Base-by-base conservation (phyloP, 1,140 invertebrate genomes). In the Leucophenga varia region DNA sequence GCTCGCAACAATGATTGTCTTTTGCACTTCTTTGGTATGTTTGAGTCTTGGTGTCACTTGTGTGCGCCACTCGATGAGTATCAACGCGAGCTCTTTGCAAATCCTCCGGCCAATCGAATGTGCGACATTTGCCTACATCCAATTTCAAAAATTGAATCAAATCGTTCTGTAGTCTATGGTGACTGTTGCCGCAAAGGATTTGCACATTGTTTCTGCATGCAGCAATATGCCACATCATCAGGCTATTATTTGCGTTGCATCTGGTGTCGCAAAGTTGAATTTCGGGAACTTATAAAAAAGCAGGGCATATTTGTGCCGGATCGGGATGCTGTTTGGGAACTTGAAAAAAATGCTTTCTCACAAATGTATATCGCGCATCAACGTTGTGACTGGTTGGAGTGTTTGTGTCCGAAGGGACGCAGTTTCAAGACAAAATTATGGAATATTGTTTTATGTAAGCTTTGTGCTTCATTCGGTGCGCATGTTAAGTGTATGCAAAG, bases 201-300 rank as follows among this genome's bases (percentile, higher is more conserved):
- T 20, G 54, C 47, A 1, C 68, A 72, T 52, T 42, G 47, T 3
- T 19, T 8, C 1, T 72, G 68, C 32, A 54, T 72, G 50, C 54
- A 64, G 0, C 43, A 38, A 1, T 67, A 69, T 44, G 70, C 70
- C 1, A 2, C 55, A 1, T 30, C 50, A 5, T 55, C 70, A 0
- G 70, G 70, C 10, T 72, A 72, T 38, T 72, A 69, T 54, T 42
- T 72, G n/a, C 30, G 37, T 0, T 72, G 70, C 32, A 47, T 69
- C 6, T 72, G 70, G 70, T 72, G 70, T n/a, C 49, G 57, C 0
- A 32, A 45, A 0, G 31, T 45, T 1, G 20, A 47, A 1, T 72
- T 72, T 18, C 61, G 59, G 0, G 48, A 67, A 0, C 14, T 41
- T 0, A 53, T 72, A 1, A 54, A 52, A 0, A 30, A 40, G 21